phyloP scores from a whole-genome alignment of 2,113 vertebrate species.

The Oostethus manadensis region DNA sequence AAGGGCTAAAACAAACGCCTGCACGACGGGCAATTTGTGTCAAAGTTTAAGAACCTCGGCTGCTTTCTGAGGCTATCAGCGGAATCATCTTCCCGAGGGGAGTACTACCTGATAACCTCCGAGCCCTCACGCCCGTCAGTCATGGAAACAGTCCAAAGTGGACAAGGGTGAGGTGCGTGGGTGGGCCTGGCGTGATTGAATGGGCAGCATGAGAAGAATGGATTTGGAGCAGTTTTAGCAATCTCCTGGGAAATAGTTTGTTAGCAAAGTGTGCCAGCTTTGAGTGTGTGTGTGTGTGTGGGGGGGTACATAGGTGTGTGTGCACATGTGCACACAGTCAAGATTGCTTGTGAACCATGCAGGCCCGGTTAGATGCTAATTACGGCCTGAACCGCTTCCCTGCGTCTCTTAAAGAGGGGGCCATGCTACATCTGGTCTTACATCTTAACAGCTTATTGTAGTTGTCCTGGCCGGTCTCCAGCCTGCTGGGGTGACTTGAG shows the following conservation, averaged over 20 bases:
- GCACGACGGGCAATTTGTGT: conserved; percentile 33
- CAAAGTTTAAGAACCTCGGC: conserved; percentile 71
- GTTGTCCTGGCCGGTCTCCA: conserved; percentile 66
- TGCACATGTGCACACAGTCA: conserved; percentile 27
- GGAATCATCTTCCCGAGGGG: conserved; percentile 56
- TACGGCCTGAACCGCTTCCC: conserved; percentile 36
- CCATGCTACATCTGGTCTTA: conserved; percentile 81
- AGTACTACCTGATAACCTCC: conserved; percentile 62
- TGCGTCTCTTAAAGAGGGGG: conserved; percentile 41
- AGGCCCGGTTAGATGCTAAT: conserved; percentile 48
- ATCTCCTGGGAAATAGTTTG: neutral
- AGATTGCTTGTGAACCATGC: conserved; percentile 26
- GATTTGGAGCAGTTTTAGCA: too few relatives aligned
- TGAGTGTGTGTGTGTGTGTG: neutral
- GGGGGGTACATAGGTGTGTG: neutral
- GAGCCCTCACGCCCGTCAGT: conserved; percentile 53
- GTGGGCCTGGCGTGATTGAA: neutral
- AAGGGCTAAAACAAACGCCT: neutral
- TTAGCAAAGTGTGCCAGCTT: neutral
- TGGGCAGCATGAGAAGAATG: neutral
- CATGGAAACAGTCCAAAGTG: conserved; percentile 33
- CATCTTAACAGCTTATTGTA: conserved; percentile 85
- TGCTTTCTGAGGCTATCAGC: conserved; percentile 57
- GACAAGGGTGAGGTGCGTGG: conserved; percentile 4
- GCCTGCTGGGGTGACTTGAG: conserved; percentile 39